Percentiles rank a stretch among this genome's conserved stretches.
Conservation (phyloP, 2,888 invertebrate genomes). For the Byasa hedistus region DNA sequence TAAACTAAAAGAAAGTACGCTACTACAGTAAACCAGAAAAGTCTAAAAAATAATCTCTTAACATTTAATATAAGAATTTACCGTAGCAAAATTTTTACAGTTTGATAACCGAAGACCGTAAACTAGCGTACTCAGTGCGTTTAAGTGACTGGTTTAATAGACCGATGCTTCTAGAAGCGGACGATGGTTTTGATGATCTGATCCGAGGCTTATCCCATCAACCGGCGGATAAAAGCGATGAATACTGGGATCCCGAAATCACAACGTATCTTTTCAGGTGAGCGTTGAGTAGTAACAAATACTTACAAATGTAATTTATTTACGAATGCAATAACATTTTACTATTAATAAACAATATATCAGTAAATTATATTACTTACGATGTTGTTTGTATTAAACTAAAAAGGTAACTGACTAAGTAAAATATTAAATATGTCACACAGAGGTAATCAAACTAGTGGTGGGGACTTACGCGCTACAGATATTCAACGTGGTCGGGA, state of each 20-base stretch:
- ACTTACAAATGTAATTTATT: no score
- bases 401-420: not conserved
- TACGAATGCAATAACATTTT: no score
- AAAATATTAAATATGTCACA: constrained; percentile 3
- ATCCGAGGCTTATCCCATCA: constrained; percentile 24
- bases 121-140: constrained; percentile 4
- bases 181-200: constrained; percentile 16
- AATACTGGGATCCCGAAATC: constrained; percentile 25
- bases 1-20: no score
- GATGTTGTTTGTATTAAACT: no score
- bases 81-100: constrained; percentile 9
- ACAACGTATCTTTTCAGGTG: constrained; percentile 50
- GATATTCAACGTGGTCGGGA: constrained; percentile 41
- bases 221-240: constrained; percentile 20
- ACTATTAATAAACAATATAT: no score
- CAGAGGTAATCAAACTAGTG: constrained; percentile 29
- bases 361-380: no score
- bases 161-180: constrained; percentile 22
- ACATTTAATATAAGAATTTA: no score
- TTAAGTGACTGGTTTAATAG: constrained; percentile 31
- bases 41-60: no score
- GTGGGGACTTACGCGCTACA: constrained; percentile 36
- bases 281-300: no score
- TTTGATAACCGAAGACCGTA: constrained; percentile 16
- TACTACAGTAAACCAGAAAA: no score